Percentiles rank a stretch among this genome's conserved stretches.
Evolutionary conservation across 2,113 vertebrate genomes (phyloP).

Genomic region (Chloropsis cyanopogon): DNA sequence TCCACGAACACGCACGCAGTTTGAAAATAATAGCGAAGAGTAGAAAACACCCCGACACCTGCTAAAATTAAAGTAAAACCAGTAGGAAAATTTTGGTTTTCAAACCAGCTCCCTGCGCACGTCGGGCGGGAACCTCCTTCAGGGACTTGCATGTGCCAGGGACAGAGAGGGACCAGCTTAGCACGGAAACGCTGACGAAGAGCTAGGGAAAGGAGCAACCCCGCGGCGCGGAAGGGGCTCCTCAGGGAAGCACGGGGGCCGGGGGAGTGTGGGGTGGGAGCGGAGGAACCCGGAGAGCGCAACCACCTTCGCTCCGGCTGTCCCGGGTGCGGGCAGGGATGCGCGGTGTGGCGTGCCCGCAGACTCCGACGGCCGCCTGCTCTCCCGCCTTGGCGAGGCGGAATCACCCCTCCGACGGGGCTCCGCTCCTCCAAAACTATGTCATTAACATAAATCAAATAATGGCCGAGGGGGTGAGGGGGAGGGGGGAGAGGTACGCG

Average conservation of each 20-base stretch:
- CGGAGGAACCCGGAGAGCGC: not conserved
- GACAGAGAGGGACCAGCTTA: not conserved
- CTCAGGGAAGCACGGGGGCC: too few relatives aligned
- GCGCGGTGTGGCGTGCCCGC: too few relatives aligned
- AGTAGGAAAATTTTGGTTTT: not conserved
- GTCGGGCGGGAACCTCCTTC: not conserved
- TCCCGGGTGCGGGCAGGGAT: not conserved
- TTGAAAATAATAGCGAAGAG: not conserved
- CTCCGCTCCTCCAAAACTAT: constrained; percentile 1
- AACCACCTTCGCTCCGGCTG: not conserved
- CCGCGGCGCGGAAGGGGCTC: not conserved
- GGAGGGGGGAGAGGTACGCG: not conserved
- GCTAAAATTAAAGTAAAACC: not conserved
- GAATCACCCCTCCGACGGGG: not conserved
- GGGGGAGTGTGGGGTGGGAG: not conserved
- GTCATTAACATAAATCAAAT: constrained; percentile 67
- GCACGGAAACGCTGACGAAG: not conserved
- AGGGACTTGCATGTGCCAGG: not conserved
- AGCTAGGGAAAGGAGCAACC: not conserved
- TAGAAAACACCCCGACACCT: not conserved
- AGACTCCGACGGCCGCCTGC: not conserved
- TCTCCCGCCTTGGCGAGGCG: not conserved
- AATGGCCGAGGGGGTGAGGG: not conserved
- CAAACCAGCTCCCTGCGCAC: fast-evolving
- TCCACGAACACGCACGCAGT: not conserved